These are phyloP conservation scores for Rhinopomastus cyanomelas DNA, from an alignment of 2,113 vertebrate species.

Conservation along the genomic window DNA sequence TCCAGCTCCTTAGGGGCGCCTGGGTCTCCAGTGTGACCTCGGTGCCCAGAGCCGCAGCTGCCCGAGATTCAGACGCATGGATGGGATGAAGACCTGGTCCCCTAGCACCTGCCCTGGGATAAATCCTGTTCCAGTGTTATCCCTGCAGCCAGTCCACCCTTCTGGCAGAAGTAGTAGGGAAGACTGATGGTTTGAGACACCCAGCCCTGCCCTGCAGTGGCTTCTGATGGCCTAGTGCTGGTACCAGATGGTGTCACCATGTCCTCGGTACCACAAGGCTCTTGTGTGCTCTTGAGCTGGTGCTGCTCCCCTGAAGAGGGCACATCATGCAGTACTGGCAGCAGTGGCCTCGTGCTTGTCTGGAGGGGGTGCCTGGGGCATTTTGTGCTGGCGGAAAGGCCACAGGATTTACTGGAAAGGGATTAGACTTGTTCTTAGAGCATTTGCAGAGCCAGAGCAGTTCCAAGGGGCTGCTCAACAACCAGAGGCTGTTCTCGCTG, in stretches of 20 bases:
- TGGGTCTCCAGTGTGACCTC: neutral
- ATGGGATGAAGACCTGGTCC: neutral
- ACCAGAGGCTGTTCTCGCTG: slow-evolving; percentile 16
- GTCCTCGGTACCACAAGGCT: neutral
- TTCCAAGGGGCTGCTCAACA: slow-evolving; percentile 30
- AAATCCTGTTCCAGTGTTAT: neutral
- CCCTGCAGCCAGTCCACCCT: neutral
- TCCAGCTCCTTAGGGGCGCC: neutral
- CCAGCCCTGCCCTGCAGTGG: neutral
- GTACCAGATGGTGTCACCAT: neutral
- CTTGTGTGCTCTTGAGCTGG: neutral
- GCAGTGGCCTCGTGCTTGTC: neutral
- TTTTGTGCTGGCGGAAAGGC: neutral
- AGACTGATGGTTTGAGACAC: neutral
- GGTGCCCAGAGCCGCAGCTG: neutral
- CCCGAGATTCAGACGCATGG: neutral
- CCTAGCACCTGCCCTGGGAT: neutral
- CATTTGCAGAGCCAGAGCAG: slow-evolving; percentile 10
- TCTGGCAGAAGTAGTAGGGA: neutral
- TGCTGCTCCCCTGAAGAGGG: neutral
- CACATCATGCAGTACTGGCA: neutral
- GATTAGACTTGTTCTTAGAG: slow-evolving; percentile 8
- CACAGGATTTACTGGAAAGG: slow-evolving; percentile 30
- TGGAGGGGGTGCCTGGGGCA: neutral
- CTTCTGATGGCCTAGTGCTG: slow-evolving; percentile 11